These are phyloP conservation scores for Nipponia nippon DNA, from an alignment of 2,113 vertebrate species.

Conservation along the genomic window DNA sequence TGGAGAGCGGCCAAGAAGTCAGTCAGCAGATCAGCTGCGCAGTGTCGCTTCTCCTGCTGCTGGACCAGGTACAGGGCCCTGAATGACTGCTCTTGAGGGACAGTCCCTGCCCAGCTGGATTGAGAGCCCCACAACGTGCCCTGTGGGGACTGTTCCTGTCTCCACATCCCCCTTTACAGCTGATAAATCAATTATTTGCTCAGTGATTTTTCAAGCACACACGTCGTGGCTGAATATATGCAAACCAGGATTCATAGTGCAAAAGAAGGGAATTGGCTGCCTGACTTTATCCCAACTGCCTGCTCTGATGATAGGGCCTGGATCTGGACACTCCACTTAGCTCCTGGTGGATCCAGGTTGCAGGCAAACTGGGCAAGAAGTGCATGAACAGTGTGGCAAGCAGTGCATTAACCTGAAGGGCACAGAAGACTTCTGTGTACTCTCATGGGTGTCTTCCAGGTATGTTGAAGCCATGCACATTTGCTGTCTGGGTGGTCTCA, in stretches of 20 bases:
- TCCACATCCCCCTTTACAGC: background rate
- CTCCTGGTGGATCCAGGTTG: background rate
- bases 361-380: background rate
- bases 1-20: background rate
- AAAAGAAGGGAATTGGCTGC: background rate
- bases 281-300: background rate
- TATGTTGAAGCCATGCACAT: background rate
- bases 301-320: background rate
- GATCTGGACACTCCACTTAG: background rate
- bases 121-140: rapidly evolving
- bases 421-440: background rate
- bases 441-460: background rate
- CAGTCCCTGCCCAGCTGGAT: background rate
- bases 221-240: background rate
- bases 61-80: background rate
- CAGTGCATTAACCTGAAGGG: background rate
- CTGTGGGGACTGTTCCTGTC: background rate
- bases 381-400: background rate
- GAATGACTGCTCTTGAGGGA: background rate
- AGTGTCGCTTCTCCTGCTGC: rapidly evolving
- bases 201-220: background rate
- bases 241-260: background rate
- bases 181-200: background rate
- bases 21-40: background rate
- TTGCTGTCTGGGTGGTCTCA: background rate